Percentiles rank a stretch among this genome's conserved stretches.
Evolutionary conservation across 2,797 vertebrate species (phyloP).

Genomic region (Crypturellus tataupa): DNA sequence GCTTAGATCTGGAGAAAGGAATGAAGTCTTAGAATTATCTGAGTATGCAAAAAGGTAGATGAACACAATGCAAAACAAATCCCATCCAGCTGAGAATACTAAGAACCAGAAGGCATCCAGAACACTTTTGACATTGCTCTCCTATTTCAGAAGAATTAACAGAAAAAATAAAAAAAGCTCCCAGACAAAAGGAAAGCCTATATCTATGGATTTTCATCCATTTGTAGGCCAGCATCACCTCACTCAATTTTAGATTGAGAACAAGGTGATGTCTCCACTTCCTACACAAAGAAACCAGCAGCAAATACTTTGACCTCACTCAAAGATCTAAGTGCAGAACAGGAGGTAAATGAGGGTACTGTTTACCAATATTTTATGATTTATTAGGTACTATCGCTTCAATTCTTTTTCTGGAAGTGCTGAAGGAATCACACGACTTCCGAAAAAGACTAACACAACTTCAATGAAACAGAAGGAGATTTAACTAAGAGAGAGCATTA

Average conservation of each 20-base stretch:
- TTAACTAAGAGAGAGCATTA: background rate
- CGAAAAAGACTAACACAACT: background rate
- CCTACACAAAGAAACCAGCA: background rate
- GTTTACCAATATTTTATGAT: background rate
- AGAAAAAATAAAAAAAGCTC: background rate
- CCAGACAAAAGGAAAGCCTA: background rate
- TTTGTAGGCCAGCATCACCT: background rate
- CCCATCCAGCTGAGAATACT: background rate
- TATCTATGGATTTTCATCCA: background rate
- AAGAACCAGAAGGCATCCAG: background rate
- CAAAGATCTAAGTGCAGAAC: background rate
- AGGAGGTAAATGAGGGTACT: background rate
- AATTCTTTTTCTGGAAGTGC: background rate
- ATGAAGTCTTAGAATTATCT: background rate
- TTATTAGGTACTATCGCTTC: background rate
- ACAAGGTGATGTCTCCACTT: background rate
- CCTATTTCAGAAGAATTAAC: background rate
- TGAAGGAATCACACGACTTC: background rate
- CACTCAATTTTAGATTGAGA: background rate
- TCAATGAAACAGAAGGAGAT: background rate
- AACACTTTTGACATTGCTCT: background rate
- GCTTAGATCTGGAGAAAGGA: background rate
- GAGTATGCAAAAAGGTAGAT: fast-evolving
- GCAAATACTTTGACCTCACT: background rate
- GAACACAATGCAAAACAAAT: background rate